Conservation (phyloP, 1,140 invertebrate genomes). For the Thalassaphorura encarpata region DNA sequence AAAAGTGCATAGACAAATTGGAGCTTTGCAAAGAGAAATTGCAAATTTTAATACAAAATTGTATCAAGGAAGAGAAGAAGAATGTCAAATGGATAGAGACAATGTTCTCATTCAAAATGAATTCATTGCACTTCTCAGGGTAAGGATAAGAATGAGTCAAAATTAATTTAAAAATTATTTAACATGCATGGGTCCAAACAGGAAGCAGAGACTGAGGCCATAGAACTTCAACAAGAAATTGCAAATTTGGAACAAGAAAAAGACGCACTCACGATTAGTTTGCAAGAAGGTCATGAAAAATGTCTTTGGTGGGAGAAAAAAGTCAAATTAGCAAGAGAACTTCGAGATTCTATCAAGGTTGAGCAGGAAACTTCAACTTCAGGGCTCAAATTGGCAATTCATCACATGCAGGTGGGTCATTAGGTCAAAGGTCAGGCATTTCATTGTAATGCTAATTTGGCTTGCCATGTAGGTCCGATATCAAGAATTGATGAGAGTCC, state of each 20-base stretch:
- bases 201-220: constrained; percentile 51
- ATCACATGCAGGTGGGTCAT: constrained; percentile 59
- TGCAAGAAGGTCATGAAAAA: constrained; percentile 54
- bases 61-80: constrained; percentile 47
- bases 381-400: constrained; percentile 66
- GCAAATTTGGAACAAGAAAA: constrained; percentile 54
- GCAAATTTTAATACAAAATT: constrained; percentile 49
- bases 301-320: constrained; percentile 68
- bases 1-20: constrained; percentile 48
- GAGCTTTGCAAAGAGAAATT: constrained; percentile 48
- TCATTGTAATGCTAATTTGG: background rate
- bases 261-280: constrained; percentile 46
- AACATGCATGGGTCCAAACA: constrained; percentile 32
- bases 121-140: constrained; percentile 44
- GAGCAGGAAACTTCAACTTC: constrained; percentile 47
- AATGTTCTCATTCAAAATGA: constrained; percentile 48
- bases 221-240: constrained; percentile 51
- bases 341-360: constrained; percentile 52
- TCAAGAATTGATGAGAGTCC: constrained; percentile 55
- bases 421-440: background rate
- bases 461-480: constrained; percentile 44
- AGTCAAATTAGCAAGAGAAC: constrained; percentile 53
- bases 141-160: constrained; percentile 1
- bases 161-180: background rate
- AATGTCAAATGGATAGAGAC: constrained; percentile 48